A percentile compares a stretch with the other conserved stretches of the same genome.
phyloP scores from a whole-genome alignment of 1,140 invertebrate species.

The Cydia fagiglandana region DNA sequence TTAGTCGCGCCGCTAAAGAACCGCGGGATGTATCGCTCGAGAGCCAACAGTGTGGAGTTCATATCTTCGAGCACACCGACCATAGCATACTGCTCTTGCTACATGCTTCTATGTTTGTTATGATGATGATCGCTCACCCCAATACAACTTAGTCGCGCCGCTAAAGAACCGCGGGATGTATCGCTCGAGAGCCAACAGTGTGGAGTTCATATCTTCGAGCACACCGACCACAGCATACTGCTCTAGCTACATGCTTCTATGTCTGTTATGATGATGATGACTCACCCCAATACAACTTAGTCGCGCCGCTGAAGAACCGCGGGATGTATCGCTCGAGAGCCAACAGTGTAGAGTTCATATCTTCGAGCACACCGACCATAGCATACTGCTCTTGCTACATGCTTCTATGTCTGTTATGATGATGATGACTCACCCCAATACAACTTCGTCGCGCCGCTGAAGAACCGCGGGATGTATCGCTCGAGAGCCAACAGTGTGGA shows the following conservation, averaged over 20 bases:
- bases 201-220: slow-evolving; percentile 92
- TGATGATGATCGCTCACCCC: no score
- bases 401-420: slow-evolving; percentile 72
- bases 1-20: no score
- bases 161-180: slow-evolving; percentile 91
- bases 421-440: slow-evolving; percentile 86
- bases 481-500: slow-evolving; percentile 90
- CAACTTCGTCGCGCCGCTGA: slow-evolving; percentile 86
- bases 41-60: no score
- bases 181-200: slow-evolving; percentile 89
- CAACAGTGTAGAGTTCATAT: slow-evolving; percentile 90
- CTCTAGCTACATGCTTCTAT: no score
- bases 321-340: slow-evolving; percentile 93
- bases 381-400: slow-evolving; percentile 91
- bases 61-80: no score
- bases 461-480: slow-evolving; percentile 91
- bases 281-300: slow-evolving; percentile 85
- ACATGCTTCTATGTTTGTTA: no score
- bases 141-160: no score
- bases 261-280: no score
- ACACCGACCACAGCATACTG: slow-evolving; percentile 93
- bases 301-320: slow-evolving; percentile 89
- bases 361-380: slow-evolving; percentile 92
- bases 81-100: no score
- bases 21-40: no score